Base-by-base conservation (phyloP, 2,888 invertebrate genomes). In the Drosophila fungiperda region DNA sequence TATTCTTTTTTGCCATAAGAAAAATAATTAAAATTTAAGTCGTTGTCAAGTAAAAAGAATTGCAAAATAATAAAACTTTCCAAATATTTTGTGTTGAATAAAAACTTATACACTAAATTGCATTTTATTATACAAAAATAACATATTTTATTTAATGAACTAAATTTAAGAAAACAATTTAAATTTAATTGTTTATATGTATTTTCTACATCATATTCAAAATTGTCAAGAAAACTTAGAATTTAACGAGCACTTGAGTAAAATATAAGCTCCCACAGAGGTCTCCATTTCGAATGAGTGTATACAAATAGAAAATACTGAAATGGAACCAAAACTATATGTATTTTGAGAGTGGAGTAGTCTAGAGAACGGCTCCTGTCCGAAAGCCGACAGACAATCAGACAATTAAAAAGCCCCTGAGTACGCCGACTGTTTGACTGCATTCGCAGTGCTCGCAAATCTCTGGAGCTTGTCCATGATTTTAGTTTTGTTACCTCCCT, bases 401-500 rank as follows among this genome's bases (percentile, higher is more conserved):
- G 88, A 89, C 89, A 86, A 86, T 86, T 86, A 86, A 86, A 85
- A 89, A 80, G 76, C 85, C 88, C 88, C 57, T 68, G 82, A 85
- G 85, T 83, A 71, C 70, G 76, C 73, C 78, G 68, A 74, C 80
- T 78, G 76, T 89, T 89, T 76, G 89, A 80, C 85, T 84, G 77
- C 82, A 82, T 71, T 87, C 75, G 71, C 75, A 72, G 63, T 63
- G 71, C 62, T 69, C 62, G 53, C 82, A 74, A 87, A 68, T 87
- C 89, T 82, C 85, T 68, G 55, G 85, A 72, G 72, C 49, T 68
- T 73, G 73, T 68, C 82, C 82, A 89, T 82, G 89, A 89, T 89
- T 89, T 89, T 68, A 89, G 85, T 75, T 75, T 70, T 57, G 63
- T 64, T 67, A 59, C 60, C 68, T 70, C 65, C 76, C 87, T 29